phyloP scores from a whole-genome alignment of 2,888 invertebrate species.

The Palloptera scutellata region DNA sequence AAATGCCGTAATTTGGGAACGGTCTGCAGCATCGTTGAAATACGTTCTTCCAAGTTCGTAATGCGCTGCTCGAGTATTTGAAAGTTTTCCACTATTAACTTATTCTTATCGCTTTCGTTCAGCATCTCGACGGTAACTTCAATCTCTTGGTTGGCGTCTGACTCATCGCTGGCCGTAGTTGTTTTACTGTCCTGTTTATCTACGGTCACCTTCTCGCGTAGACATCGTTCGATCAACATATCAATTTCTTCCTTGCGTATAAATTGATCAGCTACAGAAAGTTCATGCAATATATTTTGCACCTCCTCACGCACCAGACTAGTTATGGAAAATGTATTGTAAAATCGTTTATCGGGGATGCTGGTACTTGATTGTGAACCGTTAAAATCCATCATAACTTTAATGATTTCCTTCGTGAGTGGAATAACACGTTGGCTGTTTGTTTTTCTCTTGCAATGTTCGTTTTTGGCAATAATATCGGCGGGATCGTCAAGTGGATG shows the following conservation, averaged over 20 bases:
- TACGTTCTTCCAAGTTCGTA: slow-evolving; percentile 36
- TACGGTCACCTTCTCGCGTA: slow-evolving; percentile 29
- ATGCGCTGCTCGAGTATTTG: slow-evolving; percentile 38
- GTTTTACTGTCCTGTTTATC: slow-evolving; percentile 26
- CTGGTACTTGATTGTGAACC: slow-evolving; percentile 36
- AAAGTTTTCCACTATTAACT: slow-evolving; percentile 36
- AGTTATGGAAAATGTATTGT: slow-evolving; percentile 35
- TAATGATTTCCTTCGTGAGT: slow-evolving; percentile 36
- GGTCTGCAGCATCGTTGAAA: slow-evolving; percentile 34
- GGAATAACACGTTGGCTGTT: slow-evolving; percentile 40
- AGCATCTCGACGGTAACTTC: slow-evolving; percentile 37
- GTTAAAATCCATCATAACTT: slow-evolving; percentile 42
- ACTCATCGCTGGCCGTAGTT: slow-evolving; percentile 4
- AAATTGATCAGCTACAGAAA: slow-evolving; percentile 34
- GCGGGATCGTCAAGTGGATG: neutral
- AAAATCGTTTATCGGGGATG: slow-evolving; percentile 29
- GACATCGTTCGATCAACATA: slow-evolving; percentile 35
- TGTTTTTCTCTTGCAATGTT: neutral
- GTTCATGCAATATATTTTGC: slow-evolving; percentile 35
- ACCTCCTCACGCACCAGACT: slow-evolving; percentile 38
- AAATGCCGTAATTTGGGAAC: slow-evolving; percentile 34
- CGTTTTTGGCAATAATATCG: too few relatives aligned
- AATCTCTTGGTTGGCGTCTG: slow-evolving; percentile 29
- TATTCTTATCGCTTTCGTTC: slow-evolving; percentile 37
- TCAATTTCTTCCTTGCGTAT: slow-evolving; percentile 39